These are phyloP conservation scores for Hemitrygon akajei DNA, from an alignment of 2,797 vertebrate genomes.

Conservation along the genomic window DNA sequence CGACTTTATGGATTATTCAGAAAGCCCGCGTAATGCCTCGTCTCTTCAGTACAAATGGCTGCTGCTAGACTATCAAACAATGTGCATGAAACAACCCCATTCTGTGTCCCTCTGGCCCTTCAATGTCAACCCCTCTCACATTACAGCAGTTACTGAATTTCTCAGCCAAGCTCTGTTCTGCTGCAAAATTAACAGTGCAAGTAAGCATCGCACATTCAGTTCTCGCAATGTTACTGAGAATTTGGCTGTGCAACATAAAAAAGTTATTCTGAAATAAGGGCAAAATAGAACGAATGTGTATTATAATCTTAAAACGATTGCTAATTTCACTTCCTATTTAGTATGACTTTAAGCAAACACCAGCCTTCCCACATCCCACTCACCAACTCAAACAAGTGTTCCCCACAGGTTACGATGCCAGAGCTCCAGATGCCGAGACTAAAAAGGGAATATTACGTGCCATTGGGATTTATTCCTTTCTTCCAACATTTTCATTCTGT, in stretches of 20 bases:
- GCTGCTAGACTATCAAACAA: slow-evolving; percentile 47
- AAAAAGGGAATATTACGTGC: slow-evolving; percentile 34
- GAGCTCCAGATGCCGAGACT: slow-evolving; percentile 49
- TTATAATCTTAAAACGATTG: not conserved
- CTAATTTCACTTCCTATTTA: not conserved
- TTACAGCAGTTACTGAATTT: slow-evolving; percentile 90
- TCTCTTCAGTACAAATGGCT: slow-evolving; percentile 14
- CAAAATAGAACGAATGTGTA: slow-evolving; percentile 45
- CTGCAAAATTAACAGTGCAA: slow-evolving; percentile 86
- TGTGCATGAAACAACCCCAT: slow-evolving; percentile 56
- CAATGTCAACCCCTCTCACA: slow-evolving; percentile 76
- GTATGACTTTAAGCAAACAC: not conserved
- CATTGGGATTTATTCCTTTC: slow-evolving; percentile 52
- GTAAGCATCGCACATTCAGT: slow-evolving; percentile 82
- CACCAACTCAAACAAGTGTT: slow-evolving; percentile 31
- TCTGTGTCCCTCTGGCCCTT: slow-evolving; percentile 64
- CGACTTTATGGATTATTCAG: slow-evolving; percentile 31
- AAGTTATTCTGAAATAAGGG: slow-evolving; percentile 89
- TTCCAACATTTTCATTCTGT: slow-evolving; percentile 47
- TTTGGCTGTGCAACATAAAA: slow-evolving; percentile 95
- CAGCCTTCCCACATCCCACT: too few relatives aligned
- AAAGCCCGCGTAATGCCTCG: not conserved
- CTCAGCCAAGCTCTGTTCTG: slow-evolving; percentile 78
- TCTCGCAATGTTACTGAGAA: slow-evolving; percentile 82
- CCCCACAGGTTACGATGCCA: slow-evolving; percentile 47